Evolutionary conservation across 2,113 vertebrate genomes (phyloP).

Genomic region (Trematocara nigrifrons): DNA sequence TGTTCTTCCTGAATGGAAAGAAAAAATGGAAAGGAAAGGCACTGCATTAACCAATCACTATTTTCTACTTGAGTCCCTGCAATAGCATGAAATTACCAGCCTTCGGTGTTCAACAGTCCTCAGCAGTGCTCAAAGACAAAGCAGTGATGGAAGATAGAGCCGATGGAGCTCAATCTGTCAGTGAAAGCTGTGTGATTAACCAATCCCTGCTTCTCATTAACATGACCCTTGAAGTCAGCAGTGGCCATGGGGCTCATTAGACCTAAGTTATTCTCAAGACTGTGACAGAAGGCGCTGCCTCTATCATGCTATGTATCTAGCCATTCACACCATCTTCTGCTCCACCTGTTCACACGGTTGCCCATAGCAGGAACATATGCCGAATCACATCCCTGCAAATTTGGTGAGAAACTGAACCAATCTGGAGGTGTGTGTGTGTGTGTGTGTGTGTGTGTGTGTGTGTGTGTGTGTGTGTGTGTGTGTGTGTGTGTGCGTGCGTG

Average conservation of each 20-base stretch:
- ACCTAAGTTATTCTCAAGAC: slow-evolving; percentile 15
- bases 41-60: neutral
- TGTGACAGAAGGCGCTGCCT: slow-evolving; percentile 48
- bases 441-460: neutral
- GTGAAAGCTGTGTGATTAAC: slow-evolving; percentile 32
- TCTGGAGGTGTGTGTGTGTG: neutral
- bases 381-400: slow-evolving; percentile 60
- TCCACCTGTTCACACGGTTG: slow-evolving; percentile 61
- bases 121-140: slow-evolving; percentile 19
- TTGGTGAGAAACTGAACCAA: slow-evolving; percentile 50
- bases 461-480: neutral
- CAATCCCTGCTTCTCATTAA: slow-evolving; percentile 21
- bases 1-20: neutral
- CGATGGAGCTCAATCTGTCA: slow-evolving; percentile 20
- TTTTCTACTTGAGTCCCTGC: neutral
- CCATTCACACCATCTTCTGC: slow-evolving; percentile 45
- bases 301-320: slow-evolving; percentile 5
- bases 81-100: slow-evolving; percentile 9
- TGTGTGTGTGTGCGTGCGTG: too few relatives aligned
- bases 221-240: slow-evolving; percentile 21
- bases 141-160: neutral
- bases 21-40: neutral
- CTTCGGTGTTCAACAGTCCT: neutral
- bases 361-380: slow-evolving; percentile 64
- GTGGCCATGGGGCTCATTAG: slow-evolving; percentile 16